These are phyloP conservation scores for Anhinga rufa DNA, from an alignment of 2,113 vertebrate genomes.

Conservation along the genomic window DNA sequence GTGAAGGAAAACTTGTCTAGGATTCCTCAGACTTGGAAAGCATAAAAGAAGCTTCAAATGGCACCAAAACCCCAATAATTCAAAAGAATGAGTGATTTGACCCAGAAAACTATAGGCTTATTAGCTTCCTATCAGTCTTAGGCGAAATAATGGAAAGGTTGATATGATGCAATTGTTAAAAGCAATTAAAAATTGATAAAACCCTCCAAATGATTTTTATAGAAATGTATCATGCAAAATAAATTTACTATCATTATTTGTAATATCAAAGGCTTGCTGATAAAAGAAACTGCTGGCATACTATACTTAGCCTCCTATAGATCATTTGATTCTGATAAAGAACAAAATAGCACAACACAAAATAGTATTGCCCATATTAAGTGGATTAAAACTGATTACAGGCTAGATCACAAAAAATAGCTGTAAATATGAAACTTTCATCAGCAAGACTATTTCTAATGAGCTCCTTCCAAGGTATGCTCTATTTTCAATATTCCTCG, in stretches of 20 bases:
- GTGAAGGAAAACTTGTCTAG: background rate
- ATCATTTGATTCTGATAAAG: background rate
- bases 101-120: background rate
- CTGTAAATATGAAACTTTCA: background rate
- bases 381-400: conserved; percentile 10
- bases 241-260: background rate
- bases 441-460: background rate
- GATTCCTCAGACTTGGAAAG: background rate
- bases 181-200: background rate
- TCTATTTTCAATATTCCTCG: background rate
- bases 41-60: background rate
- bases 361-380: background rate
- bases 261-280: background rate
- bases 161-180: background rate
- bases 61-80: background rate
- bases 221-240: background rate
- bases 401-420: background rate
- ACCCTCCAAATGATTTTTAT: background rate
- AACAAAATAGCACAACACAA: background rate
- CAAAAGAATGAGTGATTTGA: background rate
- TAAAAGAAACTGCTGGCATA: background rate
- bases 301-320: background rate
- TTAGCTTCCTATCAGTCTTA: background rate
- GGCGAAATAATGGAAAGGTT: background rate
- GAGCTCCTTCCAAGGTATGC: background rate